Percentiles rank a stretch among this genome's conserved stretches.
Conservation (phyloP, 2,113 vertebrate species). For the Rattus rattus region DNA sequence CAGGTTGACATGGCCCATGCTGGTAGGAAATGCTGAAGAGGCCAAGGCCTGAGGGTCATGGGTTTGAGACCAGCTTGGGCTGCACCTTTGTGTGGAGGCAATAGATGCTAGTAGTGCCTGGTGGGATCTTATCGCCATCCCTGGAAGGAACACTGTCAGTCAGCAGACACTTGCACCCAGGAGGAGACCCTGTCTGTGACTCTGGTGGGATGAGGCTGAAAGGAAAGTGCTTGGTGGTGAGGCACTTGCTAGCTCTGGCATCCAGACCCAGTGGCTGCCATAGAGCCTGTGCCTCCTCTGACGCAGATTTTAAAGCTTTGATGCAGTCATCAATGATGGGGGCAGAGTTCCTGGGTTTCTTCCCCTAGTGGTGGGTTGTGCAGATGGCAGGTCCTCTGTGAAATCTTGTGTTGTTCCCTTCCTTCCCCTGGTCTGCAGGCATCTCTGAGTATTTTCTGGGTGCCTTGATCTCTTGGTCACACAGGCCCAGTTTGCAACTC, state of each 20-base stretch:
- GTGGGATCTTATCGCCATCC: background rate
- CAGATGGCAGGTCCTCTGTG: no score
- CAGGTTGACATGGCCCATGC: no score
- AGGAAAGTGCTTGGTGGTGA: background rate
- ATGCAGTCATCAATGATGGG: no score
- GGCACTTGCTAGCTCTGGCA: no score
- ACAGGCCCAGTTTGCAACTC: no score
- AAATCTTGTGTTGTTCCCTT: no score
- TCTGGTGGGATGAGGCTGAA: no score
- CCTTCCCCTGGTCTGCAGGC: background rate
- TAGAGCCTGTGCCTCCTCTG: background rate
- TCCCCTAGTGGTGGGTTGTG: no score
- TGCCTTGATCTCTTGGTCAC: background rate
- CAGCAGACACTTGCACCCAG: background rate
- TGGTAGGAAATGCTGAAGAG: background rate
- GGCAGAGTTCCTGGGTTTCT: no score
- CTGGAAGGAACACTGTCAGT: background rate
- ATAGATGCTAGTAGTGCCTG: background rate
- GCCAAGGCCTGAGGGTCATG: background rate
- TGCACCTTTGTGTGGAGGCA: background rate
- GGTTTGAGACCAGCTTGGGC: background rate
- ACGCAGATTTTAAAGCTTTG: fast-evolving
- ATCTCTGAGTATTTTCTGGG: no score
- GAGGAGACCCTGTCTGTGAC: background rate
- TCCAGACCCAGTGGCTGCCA: no score